Base-by-base conservation (phyloP, 2,113 vertebrate species). In the Xiphophorus couchianus region DNA sequence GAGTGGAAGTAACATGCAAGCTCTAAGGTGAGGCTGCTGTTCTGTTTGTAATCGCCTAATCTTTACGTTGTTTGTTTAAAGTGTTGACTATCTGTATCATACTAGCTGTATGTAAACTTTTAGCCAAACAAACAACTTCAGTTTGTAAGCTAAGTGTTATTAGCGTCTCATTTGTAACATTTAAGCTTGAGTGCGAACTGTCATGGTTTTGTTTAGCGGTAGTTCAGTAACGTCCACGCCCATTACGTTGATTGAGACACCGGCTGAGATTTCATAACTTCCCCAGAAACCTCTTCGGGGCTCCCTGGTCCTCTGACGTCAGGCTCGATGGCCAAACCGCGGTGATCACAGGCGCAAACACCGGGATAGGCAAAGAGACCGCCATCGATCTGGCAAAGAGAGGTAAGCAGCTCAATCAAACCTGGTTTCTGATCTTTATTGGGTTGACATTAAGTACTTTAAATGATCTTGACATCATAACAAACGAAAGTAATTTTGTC, bases 351-450 rank as follows among this genome's bases (percentile, higher is more conserved):
- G 94, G 94, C 0, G 93, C 93, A 15, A 95, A 95, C 83, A 88
- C 93, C 1, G 94, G 94, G 0, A 95, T 95, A 30, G 94, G 94
- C 25, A 94, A 94, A 84, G 90, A 94, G 62, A 88, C 94, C 2
- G 93, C 94, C 61, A 83, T 90, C 19, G 92, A 95, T 82, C 77
- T 95, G 86, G 92, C 94, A 2, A 93, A 88, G 60, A 92, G 94
- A 92, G 94, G 94, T 94, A 58, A 3, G 12, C 0, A 74, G n/a
- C n/a, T 15, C 22, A 25, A 58, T 64, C 39, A 70, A 54, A 69
- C 44, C 2, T 2, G 10, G 39, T 39, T 39, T 39, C 39, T 39
- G 11, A 12, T 39, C 39, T 14, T 42, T 42, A 42, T 14, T 42
- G 39, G 39, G 39, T 13, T 13, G 11, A 15, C 11, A 15, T 42